These are phyloP conservation scores for Dorcus parallelipipedus DNA, from an alignment of 2,888 invertebrate genomes.

Conservation along the genomic window DNA sequence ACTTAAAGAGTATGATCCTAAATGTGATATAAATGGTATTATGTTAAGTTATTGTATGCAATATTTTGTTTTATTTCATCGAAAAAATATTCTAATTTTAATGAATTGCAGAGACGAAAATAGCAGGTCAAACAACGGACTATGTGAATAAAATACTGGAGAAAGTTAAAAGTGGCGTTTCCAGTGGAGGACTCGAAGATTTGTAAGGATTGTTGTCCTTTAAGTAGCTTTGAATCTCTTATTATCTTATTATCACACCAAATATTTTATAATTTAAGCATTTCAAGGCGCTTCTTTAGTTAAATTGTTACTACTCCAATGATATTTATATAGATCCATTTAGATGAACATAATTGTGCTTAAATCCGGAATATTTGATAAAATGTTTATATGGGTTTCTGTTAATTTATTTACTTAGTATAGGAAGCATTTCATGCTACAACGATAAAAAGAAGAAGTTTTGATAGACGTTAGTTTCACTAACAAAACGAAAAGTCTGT, in stretches of 20 bases:
- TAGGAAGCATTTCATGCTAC: too few relatives aligned
- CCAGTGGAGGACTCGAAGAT: conserved; percentile 75
- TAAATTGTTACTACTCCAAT: conserved; percentile 12
- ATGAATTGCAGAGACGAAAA: conserved; percentile 68
- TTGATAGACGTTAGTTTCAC: too few relatives aligned
- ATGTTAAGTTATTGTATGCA: neutral
- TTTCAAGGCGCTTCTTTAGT: neutral
- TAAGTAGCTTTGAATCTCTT: conserved; percentile 7
- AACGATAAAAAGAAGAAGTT: too few relatives aligned
- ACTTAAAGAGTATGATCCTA: too few relatives aligned
- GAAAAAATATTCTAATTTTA: neutral
- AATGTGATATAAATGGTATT: too few relatives aligned
- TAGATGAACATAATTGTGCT: neutral
- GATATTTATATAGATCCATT: neutral
- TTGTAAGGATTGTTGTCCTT: conserved; percentile 14
- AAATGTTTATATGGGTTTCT: neutral
- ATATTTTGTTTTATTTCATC: neutral
- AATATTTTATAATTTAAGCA: conserved; percentile 7
- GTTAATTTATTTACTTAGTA: too few relatives aligned
- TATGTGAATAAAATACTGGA: conserved; percentile 91
- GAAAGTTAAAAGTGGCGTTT: conserved; percentile 76
- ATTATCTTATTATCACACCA: conserved; percentile 6
- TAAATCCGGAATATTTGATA: neutral
- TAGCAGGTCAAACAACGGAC: conserved; percentile 89
- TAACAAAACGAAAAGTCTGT: too few relatives aligned